Conservation (phyloP, 1,140 invertebrate species). For the Drosophila melanica region DNA sequence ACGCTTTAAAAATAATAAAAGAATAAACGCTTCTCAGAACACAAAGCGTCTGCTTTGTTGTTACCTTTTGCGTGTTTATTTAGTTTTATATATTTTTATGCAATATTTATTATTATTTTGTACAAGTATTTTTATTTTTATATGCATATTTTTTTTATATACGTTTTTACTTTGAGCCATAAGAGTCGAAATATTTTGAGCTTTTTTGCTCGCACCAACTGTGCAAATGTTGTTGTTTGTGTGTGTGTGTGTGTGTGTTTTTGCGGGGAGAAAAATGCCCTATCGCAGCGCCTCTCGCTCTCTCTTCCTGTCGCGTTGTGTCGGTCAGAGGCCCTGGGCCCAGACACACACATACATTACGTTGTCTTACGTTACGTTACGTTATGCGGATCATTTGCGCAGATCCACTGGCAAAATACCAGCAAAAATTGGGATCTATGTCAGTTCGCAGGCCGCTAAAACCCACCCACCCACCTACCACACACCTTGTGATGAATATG, state of each 20-base stretch:
- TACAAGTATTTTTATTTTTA: slow-evolving; percentile 14
- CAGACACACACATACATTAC: background rate
- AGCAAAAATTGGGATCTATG: slow-evolving; percentile 34
- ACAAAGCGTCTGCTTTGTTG: slow-evolving; percentile 60
- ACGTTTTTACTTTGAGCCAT: slow-evolving; percentile 31
- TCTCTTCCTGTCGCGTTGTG: background rate
- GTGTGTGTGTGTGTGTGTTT: slow-evolving; percentile 3
- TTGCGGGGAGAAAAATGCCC: background rate
- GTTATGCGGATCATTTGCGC: slow-evolving; percentile 23
- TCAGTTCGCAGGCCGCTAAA: slow-evolving; percentile 9
- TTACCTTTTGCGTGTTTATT: slow-evolving; percentile 33
- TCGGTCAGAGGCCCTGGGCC: slow-evolving; percentile 8
- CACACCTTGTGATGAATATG: slow-evolving; percentile 46
- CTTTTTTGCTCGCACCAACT: slow-evolving; percentile 58
- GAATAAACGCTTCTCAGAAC: slow-evolving; percentile 36
- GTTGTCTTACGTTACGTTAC: no score
- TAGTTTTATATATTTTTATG: slow-evolving; percentile 55
- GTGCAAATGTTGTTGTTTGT: slow-evolving; percentile 61
- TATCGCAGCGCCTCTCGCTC: background rate
- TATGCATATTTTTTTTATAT: slow-evolving; percentile 37
- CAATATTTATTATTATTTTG: slow-evolving; percentile 68
- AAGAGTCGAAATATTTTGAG: slow-evolving; percentile 53
- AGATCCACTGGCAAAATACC: slow-evolving; percentile 44
- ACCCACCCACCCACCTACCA: slow-evolving; percentile 15
- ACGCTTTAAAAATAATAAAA: slow-evolving; percentile 59